These are phyloP conservation scores for Ia io DNA, from an alignment of 2,113 vertebrate genomes.

Conservation along the genomic window DNA sequence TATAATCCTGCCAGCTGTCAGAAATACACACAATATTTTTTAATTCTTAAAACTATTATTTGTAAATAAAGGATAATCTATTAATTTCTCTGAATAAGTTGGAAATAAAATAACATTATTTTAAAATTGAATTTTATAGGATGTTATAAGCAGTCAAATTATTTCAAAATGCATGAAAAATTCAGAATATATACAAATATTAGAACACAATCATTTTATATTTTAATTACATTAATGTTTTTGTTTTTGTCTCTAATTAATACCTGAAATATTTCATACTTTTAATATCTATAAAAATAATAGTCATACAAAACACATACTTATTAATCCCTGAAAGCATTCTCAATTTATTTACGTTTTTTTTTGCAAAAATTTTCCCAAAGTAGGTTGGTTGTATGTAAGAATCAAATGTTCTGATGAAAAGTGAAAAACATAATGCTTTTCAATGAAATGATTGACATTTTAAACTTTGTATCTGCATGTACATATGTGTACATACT, in stretches of 20 bases:
- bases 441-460: neutral
- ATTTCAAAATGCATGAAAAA: neutral
- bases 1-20: conserved; percentile 39
- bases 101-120: neutral
- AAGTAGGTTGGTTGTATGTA: neutral
- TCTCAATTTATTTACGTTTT: neutral
- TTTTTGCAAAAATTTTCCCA: neutral
- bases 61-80: conserved; percentile 7
- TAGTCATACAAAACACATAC: neutral
- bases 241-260: neutral
- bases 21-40: conserved; percentile 11
- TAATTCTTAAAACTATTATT: conserved; percentile 4
- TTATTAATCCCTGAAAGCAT: neutral
- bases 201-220: neutral
- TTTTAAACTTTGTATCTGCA: neutral
- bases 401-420: neutral
- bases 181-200: neutral
- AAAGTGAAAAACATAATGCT: neutral
- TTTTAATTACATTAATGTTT: neutral
- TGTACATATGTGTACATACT: neutral
- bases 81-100: neutral
- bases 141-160: neutral
- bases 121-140: neutral
- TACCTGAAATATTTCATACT: neutral
- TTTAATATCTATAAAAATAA: neutral